Evolutionary conservation across 2,113 vertebrate species (phyloP).

Genomic region (Ceyx melanurus): DNA sequence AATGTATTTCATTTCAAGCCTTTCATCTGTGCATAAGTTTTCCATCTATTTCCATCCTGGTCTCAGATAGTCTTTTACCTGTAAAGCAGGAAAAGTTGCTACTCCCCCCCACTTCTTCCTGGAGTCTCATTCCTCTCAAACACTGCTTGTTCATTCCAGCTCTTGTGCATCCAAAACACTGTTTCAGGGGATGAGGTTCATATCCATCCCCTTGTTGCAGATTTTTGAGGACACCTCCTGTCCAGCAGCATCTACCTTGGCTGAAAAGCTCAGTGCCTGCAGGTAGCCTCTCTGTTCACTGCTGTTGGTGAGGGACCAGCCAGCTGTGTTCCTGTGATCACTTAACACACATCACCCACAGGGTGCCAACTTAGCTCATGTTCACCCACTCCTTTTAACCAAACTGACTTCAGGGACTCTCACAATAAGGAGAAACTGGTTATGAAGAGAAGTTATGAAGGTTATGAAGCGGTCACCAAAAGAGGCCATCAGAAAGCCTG

Average conservation of each 20-base stretch:
- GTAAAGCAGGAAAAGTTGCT: constrained; percentile 1
- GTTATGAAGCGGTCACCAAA: not conserved
- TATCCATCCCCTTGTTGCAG: not conserved
- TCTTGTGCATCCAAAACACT: not conserved
- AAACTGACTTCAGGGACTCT: not conserved
- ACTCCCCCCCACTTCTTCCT: not conserved
- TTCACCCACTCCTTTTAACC: not conserved
- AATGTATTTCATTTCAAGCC: constrained; percentile 69
- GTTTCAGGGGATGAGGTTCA: not conserved
- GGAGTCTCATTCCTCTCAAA: not conserved
- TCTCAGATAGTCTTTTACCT: constrained; percentile 3
- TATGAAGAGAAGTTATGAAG: not conserved
- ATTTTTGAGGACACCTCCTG: not conserved
- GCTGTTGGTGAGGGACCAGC: not conserved
- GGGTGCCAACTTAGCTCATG: not conserved
- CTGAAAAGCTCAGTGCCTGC: not conserved
- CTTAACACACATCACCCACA: not conserved
- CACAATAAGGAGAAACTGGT: not conserved
- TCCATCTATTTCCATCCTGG: constrained; percentile 40
- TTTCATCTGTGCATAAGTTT: constrained; percentile 59
- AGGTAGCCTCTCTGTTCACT: not conserved
- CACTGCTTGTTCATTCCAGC: not conserved
- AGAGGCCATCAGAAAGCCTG: not conserved
- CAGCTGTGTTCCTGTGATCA: not conserved
- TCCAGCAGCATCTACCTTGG: not conserved